phyloP scores from a whole-genome alignment of 2,888 invertebrate genomes.

The Drosophila antonietae region DNA sequence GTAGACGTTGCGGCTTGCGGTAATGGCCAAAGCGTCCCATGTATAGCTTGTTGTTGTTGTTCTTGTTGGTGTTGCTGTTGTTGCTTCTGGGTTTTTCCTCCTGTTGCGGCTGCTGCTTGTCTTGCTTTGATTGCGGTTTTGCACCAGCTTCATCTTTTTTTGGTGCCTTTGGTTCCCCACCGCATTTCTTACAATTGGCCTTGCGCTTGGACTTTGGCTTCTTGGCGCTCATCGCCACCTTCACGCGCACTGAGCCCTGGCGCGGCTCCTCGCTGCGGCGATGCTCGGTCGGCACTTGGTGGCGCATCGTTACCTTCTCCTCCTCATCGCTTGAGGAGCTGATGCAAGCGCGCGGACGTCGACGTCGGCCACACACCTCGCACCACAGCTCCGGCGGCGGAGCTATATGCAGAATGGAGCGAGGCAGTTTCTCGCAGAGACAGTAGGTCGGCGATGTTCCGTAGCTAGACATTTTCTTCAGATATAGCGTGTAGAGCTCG shows the following conservation, averaged over 20 bases:
- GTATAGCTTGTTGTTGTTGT: slow-evolving; percentile 6
- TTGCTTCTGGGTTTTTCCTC: background rate
- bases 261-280: slow-evolving; percentile 19
- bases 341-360: slow-evolving; percentile 29
- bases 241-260: slow-evolving; percentile 21
- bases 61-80: background rate
- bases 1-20: slow-evolving; percentile 33
- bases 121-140: background rate
- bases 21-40: slow-evolving; percentile 41
- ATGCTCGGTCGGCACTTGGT: slow-evolving; percentile 20
- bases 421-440: slow-evolving; percentile 62
- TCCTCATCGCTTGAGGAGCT: slow-evolving; percentile 62
- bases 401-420: slow-evolving; percentile 50
- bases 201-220: slow-evolving; percentile 30
- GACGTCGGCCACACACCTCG: slow-evolving; percentile 52
- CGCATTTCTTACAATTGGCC: slow-evolving; percentile 32
- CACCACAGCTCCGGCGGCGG: slow-evolving; percentile 35
- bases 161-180: background rate
- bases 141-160: background rate
- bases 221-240: slow-evolving; percentile 34
- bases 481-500: slow-evolving; percentile 60
- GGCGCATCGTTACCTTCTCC: background rate
- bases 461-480: slow-evolving; percentile 50
- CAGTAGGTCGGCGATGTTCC: slow-evolving; percentile 43
- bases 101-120: background rate